Conservation (phyloP, 2,888 invertebrate genomes). For the Lomographa bimaculata region DNA sequence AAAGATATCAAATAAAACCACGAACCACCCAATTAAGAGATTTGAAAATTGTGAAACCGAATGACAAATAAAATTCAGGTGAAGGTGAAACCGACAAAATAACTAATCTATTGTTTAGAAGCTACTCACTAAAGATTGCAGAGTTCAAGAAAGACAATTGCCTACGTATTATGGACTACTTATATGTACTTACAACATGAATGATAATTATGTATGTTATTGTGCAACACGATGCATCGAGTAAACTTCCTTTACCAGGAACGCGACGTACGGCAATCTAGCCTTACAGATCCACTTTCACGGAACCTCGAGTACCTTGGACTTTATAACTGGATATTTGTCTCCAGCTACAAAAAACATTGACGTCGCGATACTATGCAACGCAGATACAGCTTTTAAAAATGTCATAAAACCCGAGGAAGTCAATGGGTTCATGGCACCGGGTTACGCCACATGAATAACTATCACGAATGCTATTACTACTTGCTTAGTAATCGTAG, state of each 20-base stretch:
- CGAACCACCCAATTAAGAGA: conserved; percentile 1
- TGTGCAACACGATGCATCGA: conserved; percentile 44
- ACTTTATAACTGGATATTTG: conserved; percentile 25
- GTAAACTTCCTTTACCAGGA: conserved; percentile 48
- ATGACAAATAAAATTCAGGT: conserved; percentile 35
- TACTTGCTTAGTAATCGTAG: conserved; percentile 3
- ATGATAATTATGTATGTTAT: conserved; percentile 33
- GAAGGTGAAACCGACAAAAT: conserved; percentile 40
- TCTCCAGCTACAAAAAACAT: conserved; percentile 14
- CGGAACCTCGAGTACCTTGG: conserved; percentile 28
- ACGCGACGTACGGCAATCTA: conserved; percentile 41
- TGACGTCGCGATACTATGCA: conserved; percentile 15
- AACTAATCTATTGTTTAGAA: conserved; percentile 44
- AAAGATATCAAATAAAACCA: conserved; percentile 10
- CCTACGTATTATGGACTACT: neutral
- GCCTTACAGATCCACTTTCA: conserved; percentile 46
- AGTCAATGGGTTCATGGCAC: conserved; percentile 16
- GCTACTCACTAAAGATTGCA: conserved; percentile 29
- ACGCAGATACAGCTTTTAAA: conserved; percentile 1
- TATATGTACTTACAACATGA: conserved; percentile 15
- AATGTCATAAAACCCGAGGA: conserved; percentile 17
- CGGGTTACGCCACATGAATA: conserved; percentile 21
- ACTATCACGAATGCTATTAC: conserved; percentile 14
- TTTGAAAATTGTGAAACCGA: conserved; percentile 34
- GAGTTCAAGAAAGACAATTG: conserved; percentile 24